These are phyloP conservation scores for Mythimna loreyi DNA, from an alignment of 2,888 invertebrate species.

Conservation along the genomic window DNA sequence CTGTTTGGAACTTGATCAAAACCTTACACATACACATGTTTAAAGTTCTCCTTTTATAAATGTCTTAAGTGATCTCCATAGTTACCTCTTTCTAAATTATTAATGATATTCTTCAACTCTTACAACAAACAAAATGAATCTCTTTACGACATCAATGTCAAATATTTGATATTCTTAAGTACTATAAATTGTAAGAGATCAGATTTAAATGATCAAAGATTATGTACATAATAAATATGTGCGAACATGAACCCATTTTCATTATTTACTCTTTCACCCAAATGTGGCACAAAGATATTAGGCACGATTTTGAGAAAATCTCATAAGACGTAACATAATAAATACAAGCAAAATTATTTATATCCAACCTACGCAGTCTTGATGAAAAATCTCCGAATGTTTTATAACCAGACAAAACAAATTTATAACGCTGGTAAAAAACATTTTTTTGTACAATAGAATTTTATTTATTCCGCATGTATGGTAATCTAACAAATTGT, in stretches of 20 bases:
- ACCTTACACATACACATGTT: neutral
- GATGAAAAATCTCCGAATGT: slow-evolving; percentile 44
- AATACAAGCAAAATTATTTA: slow-evolving; percentile 38
- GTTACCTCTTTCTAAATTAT: too few species aligned
- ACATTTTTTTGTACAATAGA: slow-evolving; percentile 55
- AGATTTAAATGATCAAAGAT: neutral
- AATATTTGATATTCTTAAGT: neutral
- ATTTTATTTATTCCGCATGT: slow-evolving; percentile 55
- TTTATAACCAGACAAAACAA: slow-evolving; percentile 38
- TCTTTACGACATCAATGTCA: neutral
- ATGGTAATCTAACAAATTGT: slow-evolving; percentile 38
- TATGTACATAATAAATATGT: neutral
- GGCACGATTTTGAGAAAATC: slow-evolving; percentile 29
- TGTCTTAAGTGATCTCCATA: too few species aligned
- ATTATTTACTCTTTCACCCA: slow-evolving; percentile 2
- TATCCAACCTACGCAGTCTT: slow-evolving; percentile 27
- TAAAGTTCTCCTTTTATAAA: too few species aligned
- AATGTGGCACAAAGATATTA: slow-evolving; percentile 2
- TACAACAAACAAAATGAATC: neutral
- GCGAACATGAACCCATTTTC: neutral
- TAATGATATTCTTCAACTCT: too few species aligned
- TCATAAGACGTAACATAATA: slow-evolving; percentile 18
- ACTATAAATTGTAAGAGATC: neutral
- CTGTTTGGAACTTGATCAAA: neutral
- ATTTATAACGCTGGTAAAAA: slow-evolving; percentile 45